These are phyloP conservation scores for Leucophenga maculata DNA, from an alignment of 2,888 invertebrate genomes.

Conservation along the genomic window DNA sequence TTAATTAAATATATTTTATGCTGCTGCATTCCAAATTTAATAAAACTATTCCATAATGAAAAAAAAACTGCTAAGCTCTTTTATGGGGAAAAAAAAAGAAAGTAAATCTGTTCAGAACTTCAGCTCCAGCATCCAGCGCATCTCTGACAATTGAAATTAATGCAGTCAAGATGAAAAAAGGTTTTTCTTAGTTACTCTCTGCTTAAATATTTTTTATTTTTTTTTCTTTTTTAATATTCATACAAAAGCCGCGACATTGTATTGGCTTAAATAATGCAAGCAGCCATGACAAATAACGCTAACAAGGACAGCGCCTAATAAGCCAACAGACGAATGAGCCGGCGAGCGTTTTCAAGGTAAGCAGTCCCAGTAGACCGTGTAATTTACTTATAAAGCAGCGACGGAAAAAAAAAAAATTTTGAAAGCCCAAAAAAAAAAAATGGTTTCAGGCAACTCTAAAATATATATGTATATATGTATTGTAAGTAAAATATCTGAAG, in stretches of 20 bases:
- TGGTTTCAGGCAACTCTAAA: neutral
- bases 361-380: constrained; percentile 43
- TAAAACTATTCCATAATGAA: no score
- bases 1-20: no score
- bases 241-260: constrained; percentile 12
- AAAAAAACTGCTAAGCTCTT: no score
- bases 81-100: no score
- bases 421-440: neutral
- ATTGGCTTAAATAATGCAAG: constrained; percentile 21
- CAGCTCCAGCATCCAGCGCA: no score
- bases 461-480: neutral
- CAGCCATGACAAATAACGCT: constrained; percentile 21
- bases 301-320: constrained; percentile 8
- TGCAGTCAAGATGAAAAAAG: no score
- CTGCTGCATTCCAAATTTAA: no score
- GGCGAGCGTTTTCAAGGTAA: constrained; percentile 42
- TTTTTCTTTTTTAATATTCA: no score
- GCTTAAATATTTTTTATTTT: no score
- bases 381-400: constrained; percentile 38
- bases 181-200: no score
- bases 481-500: neutral
- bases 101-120: no score
- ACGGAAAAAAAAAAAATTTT: constrained; percentile 1
- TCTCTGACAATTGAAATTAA: no score
- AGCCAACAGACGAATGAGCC: constrained; percentile 30